Conservation (phyloP, 2,797 vertebrate genomes). For the Galagoides demidoff region DNA sequence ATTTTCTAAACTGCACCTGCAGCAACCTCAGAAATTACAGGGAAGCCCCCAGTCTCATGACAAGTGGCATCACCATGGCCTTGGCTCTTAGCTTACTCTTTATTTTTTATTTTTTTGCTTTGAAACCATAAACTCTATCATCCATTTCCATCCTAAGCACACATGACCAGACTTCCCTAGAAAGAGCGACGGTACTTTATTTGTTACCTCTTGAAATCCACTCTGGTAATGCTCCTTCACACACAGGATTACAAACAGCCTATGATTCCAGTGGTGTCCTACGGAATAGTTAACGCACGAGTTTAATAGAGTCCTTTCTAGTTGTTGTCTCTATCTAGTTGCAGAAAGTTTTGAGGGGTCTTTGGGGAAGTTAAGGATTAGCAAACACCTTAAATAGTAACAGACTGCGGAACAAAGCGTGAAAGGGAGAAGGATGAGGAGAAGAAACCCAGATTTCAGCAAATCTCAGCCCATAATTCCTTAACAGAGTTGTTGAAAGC, state of each 20-base stretch:
- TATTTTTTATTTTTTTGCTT: slow-evolving; percentile 41
- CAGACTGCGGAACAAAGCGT: neutral
- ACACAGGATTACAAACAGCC: neutral
- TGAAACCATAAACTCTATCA: neutral
- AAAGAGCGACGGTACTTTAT: neutral
- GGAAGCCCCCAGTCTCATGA: neutral
- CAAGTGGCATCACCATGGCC: neutral
- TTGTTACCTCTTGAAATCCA: neutral
- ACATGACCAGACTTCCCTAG: neutral
- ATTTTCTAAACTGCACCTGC: slow-evolving; percentile 14
- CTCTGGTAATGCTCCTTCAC: neutral
- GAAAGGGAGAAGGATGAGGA: neutral
- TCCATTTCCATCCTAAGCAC: neutral
- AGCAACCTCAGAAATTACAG: neutral
- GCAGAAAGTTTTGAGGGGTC: neutral
- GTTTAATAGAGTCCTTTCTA: neutral
- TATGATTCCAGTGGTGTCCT: neutral
- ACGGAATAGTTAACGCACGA: neutral
- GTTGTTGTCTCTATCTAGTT: neutral
- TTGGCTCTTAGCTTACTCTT: slow-evolving; percentile 42
- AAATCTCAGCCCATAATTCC: neutral
- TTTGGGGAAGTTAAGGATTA: slow-evolving; percentile 10
- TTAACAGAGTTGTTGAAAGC: neutral
- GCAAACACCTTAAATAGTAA: slow-evolving; percentile 3
- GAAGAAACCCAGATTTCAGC: neutral